A percentile compares a stretch with the other conserved stretches of the same genome.
Evolutionary conservation across 2,113 vertebrate genomes (phyloP).

Genomic region (Pelecanus crispus): DNA sequence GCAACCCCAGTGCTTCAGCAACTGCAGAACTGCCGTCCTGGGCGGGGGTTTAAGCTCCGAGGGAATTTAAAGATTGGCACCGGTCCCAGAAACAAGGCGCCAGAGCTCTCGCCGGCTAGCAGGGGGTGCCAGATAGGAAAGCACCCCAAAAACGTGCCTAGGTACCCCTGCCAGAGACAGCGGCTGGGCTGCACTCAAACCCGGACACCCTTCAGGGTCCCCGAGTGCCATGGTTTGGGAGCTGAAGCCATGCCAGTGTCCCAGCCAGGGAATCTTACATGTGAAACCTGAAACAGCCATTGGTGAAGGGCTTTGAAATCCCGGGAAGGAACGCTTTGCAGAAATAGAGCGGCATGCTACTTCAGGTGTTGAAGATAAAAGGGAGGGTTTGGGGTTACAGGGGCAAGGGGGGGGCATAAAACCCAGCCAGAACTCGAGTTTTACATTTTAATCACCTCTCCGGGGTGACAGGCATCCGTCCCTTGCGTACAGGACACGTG

Average conservation of each 20-base stretch:
- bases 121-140: background rate
- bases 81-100: background rate
- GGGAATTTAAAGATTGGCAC: background rate
- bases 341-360: fast-evolving
- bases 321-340: background rate
- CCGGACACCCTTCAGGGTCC: background rate
- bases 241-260: background rate
- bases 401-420: background rate
- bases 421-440: background rate
- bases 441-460: background rate
- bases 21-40: background rate
- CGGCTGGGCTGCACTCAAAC: fast-evolving
- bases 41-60: fast-evolving
- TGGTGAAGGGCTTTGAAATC: background rate
- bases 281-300: background rate
- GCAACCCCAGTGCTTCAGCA: fast-evolving
- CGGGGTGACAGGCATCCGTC: background rate
- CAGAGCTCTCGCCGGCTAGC: fast-evolving
- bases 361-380: background rate
- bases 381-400: background rate
- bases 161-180: background rate
- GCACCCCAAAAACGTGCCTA: fast-evolving
- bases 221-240: fast-evolving
- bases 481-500: fast-evolving
- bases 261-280: background rate